Evolutionary conservation across 23 tunicate species (phyloP).

Genomic region (Ciona savignyi): DNA sequence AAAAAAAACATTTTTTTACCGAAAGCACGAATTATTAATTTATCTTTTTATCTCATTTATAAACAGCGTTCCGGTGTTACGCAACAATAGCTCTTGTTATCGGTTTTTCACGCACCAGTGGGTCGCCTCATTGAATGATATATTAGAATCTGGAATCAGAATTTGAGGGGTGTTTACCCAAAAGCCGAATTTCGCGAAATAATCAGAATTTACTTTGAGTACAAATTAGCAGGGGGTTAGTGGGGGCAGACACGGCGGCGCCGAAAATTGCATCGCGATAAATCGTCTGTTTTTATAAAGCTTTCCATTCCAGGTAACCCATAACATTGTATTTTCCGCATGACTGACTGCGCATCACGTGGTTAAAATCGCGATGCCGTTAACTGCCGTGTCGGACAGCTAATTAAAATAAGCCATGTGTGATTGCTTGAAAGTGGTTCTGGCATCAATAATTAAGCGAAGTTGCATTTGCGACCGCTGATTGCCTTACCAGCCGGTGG

Average conservation of each 20-base stretch:
- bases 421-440: not conserved
- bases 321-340: not conserved
- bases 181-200: not conserved
- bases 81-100: constrained; percentile 1
- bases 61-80: not conserved
- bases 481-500: too few species aligned
- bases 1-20: too few species aligned
- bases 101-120: not conserved
- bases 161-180: not conserved
- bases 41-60: not conserved
- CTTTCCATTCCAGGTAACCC: not conserved
- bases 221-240: not conserved
- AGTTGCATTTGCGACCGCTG: too few species aligned
- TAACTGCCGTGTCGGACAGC: too few species aligned
- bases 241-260: constrained; percentile 27
- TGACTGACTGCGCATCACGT: not conserved
- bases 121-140: too few species aligned
- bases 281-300: not conserved
- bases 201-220: too few species aligned
- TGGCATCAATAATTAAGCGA: not conserved
- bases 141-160: not conserved
- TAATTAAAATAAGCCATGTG: not conserved
- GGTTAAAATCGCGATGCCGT: too few species aligned
- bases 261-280: constrained; percentile 18
- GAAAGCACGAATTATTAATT: not conserved